Evolutionary conservation across 2,797 vertebrate species (phyloP).

Genomic region (Astyanax mexicanus): DNA sequence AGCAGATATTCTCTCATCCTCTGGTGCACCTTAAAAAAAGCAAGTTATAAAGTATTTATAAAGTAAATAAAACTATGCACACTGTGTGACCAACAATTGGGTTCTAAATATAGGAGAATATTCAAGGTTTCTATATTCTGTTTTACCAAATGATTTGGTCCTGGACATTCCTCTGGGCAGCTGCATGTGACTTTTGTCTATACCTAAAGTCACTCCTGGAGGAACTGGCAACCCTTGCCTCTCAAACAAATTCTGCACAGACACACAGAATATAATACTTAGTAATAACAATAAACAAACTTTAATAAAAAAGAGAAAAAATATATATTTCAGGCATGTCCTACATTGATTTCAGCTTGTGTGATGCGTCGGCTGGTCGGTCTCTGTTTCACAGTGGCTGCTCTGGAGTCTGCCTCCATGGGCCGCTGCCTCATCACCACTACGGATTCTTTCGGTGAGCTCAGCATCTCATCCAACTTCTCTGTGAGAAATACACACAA

Average conservation of each 20-base stretch:
- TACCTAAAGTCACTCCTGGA: slow-evolving; percentile 70
- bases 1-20: slow-evolving; percentile 92
- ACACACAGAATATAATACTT: slow-evolving; percentile 8
- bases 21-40: slow-evolving; percentile 79
- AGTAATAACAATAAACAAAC: not conserved
- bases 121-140: slow-evolving; percentile 5
- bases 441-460: slow-evolving; percentile 78
- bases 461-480: slow-evolving; percentile 94
- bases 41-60: not conserved
- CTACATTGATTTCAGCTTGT: slow-evolving; percentile 94
- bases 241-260: slow-evolving; percentile 89
- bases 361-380: slow-evolving; percentile 94
- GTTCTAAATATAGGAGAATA: not conserved
- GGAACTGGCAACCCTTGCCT: slow-evolving; percentile 90
- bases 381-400: slow-evolving; percentile 94
- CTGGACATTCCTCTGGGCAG: slow-evolving; percentile 94
- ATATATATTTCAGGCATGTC: slow-evolving; percentile 46
- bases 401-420: slow-evolving; percentile 86
- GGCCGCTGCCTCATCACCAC: slow-evolving; percentile 87
- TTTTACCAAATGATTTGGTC: slow-evolving; percentile 94
- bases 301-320: not conserved
- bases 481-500: slow-evolving; percentile 76
- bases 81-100: not conserved
- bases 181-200: slow-evolving; percentile 90
- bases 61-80: too few species aligned